Base-by-base conservation (phyloP, 1,140 invertebrate genomes). In the Odontomachus brunneus region DNA sequence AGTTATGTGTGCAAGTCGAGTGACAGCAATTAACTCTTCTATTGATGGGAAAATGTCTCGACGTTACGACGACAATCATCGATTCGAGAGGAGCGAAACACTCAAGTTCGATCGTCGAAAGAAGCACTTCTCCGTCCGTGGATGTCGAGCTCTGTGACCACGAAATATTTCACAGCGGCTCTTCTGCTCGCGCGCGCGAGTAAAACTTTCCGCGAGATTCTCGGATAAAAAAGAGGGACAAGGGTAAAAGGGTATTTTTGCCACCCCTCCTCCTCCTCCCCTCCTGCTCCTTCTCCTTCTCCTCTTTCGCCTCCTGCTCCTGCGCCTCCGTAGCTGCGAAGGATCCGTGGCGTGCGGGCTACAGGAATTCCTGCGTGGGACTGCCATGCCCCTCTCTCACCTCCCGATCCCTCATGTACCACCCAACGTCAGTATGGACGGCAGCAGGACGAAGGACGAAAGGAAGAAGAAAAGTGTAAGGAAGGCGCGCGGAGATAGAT, bases 401-500 rank as follows among this genome's bases (percentile, higher is more conserved):
- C 53, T 48, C 44, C 76, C 26, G 63, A 33, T 15, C 49, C 65
- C 72, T 60, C 74, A 51, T 57, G 12, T 65, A 67, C 74, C 81
- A 71, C 83, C 83, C 83, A 82, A 80, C 83, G 26, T 82, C 49
- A 33, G 38, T 59, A 78, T 82, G 75, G 66, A 75, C 60, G 85
- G 84, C 69, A 86, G 84, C 74, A 86, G 84, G 82, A 89, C 60
- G 80, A 88, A 87, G 80, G 63, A 84, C 75, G 84, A 78, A 71
- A 88, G 74, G 65, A 88, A 84, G 78, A 89, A 87, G 85, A 90
- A 88, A 89, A 89, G 75, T 88, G 65, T 84, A 85, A 85, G 87
- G 81, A 89, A 89, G 69, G 57, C 85, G 84, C 85, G 84, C 76
- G 63, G 85, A 87, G 88, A 89, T 90, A 90, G 90, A 91, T 91